Conservation (phyloP, 2,797 vertebrate species). For the Gorsachius magnificus region DNA sequence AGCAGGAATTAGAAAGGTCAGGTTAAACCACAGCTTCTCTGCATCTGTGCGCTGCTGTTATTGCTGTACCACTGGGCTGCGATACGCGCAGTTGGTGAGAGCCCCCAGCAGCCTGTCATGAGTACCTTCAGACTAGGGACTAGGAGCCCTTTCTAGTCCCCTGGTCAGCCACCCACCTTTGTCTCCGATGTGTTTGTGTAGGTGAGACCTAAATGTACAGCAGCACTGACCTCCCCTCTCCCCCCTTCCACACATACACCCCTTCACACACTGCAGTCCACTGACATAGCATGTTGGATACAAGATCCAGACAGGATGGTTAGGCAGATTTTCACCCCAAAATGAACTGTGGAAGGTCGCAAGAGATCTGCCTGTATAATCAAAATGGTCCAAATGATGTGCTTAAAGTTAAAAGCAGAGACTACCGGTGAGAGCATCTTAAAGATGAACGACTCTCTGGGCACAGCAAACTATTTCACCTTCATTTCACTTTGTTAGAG, state of each 20-base stretch:
- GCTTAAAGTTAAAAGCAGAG: neutral
- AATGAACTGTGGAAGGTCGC: neutral
- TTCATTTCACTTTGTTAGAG: neutral
- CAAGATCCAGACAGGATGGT: neutral
- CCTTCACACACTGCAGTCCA: neutral
- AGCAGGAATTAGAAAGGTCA: neutral
- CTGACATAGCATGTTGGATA: accelerated
- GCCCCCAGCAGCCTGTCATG: neutral
- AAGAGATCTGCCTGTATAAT: neutral
- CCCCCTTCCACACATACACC: accelerated
- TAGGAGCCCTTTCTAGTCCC: neutral
- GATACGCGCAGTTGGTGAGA: neutral
- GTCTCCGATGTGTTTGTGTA: neutral
- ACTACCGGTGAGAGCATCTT: neutral
- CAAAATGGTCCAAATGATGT: neutral
- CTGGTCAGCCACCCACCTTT: neutral
- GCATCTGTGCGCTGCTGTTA: accelerated
- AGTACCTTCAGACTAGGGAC: neutral
- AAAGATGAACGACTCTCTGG: neutral
- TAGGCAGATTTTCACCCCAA: neutral
- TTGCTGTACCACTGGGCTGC: neutral
- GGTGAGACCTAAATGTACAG: neutral
- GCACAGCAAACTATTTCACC: neutral
- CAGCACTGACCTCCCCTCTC: neutral
- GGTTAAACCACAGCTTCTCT: neutral